These are phyloP conservation scores for Gnatocerus cornutus DNA, from an alignment of 2,888 invertebrate genomes.

Conservation along the genomic window DNA sequence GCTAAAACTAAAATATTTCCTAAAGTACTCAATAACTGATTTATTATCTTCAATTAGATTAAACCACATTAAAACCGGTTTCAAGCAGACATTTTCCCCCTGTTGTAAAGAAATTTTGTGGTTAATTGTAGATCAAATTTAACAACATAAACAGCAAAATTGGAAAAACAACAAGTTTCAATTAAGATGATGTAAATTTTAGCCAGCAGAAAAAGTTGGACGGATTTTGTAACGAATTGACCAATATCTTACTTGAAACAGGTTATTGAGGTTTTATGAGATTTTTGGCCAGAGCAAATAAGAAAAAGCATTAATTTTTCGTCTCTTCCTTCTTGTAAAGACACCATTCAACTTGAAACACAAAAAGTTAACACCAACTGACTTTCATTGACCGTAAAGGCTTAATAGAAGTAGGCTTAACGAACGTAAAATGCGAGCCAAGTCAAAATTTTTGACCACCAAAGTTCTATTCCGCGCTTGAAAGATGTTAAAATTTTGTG, in stretches of 20 bases:
- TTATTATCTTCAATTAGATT: not conserved
- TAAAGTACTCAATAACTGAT: constrained; percentile 24
- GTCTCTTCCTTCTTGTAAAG: not conserved
- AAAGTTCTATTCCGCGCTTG: too few species aligned
- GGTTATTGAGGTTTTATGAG: too few species aligned
- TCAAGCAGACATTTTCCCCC: too few species aligned
- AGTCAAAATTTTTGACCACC: not conserved
- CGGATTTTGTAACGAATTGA: not conserved
- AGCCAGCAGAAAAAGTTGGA: too few species aligned
- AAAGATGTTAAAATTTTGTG: constrained; percentile 15
- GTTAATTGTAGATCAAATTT: too few species aligned
- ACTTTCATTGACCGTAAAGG: not conserved
- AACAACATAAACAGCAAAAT: too few species aligned
- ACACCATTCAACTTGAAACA: constrained; percentile 12
- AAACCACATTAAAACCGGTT: constrained; percentile 7
- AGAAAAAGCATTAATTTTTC: too few species aligned
- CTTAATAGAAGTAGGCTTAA: constrained; percentile 7
- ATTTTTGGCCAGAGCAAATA: too few species aligned
- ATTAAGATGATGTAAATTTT: too few species aligned
- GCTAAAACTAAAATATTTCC: constrained; percentile 28
- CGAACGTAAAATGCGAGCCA: constrained; percentile 2
- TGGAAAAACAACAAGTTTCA: too few species aligned
- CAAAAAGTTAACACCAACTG: constrained; percentile 9
- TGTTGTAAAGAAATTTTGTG: too few species aligned
- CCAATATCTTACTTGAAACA: not conserved